Evolutionary conservation across 2,888 invertebrate species (phyloP).

Genomic region (Scotopteryx bipunctaria): DNA sequence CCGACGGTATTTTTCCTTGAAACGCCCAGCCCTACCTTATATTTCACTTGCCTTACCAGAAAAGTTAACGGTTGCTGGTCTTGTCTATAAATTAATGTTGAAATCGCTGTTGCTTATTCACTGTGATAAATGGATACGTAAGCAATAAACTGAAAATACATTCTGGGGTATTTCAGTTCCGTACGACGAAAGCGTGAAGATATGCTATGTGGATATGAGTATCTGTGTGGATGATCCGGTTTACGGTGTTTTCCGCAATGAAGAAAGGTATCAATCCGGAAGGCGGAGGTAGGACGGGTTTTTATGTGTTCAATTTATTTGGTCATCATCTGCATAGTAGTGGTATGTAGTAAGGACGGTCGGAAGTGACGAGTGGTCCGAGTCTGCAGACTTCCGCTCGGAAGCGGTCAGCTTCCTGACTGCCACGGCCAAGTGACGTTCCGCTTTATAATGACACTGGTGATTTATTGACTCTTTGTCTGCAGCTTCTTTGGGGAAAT

Average conservation of each 20-base stretch:
- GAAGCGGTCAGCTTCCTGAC: conserved; percentile 67
- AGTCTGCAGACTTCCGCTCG: conserved; percentile 67
- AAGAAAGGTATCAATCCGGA: conserved; percentile 13
- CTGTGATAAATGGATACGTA: conserved; percentile 19
- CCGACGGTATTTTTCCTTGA: conserved; percentile 69
- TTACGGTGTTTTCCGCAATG: conserved; percentile 12
- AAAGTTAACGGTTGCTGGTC: conserved; percentile 47
- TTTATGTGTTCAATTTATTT: conserved; percentile 18
- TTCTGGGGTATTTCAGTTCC: conserved; percentile 3
- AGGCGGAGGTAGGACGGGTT: conserved; percentile 1
- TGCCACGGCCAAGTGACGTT: conserved; percentile 55
- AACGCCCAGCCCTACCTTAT: conserved; percentile 51
- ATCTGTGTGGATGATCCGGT: conserved; percentile 23
- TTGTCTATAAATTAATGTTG: conserved; percentile 40
- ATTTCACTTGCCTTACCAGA: conserved; percentile 50
- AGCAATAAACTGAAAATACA: conserved; percentile 20
- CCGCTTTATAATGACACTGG: conserved; percentile 39
- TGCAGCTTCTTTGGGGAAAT: conserved; percentile 20
- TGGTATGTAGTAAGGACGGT: conserved; percentile 39
- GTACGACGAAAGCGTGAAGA: conserved; percentile 12
- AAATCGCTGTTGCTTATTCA: conserved; percentile 31
- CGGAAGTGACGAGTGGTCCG: conserved; percentile 65
- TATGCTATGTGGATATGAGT: conserved; percentile 11
- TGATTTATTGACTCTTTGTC: conserved; percentile 22
- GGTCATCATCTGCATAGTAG: conserved; percentile 22